Percentiles rank a stretch among this genome's conserved stretches.
These are phyloP conservation scores for Melopsittacus undulatus DNA, from an alignment of 2,797 vertebrate species.

Conservation along the genomic window DNA sequence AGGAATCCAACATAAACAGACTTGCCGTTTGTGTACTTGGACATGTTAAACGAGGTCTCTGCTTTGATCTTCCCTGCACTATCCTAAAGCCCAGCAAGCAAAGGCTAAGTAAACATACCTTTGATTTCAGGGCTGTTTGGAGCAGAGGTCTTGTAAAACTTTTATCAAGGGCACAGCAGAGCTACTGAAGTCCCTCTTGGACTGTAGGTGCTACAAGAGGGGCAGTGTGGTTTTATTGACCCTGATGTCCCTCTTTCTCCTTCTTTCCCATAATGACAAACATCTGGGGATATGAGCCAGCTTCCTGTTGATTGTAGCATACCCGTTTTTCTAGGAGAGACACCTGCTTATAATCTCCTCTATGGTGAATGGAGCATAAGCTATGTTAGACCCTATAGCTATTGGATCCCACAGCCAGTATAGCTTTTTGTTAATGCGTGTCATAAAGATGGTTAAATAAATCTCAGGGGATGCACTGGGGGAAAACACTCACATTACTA, in stretches of 20 bases:
- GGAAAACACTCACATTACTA: neutral
- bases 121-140: conserved; percentile 53
- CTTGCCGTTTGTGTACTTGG: conserved; percentile 63
- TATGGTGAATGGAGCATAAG: neutral
- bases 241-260: neutral
- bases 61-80: conserved; percentile 61
- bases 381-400: neutral
- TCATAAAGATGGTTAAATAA: neutral
- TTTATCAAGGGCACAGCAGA: conserved; percentile 47
- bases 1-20: conserved; percentile 68
- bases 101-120: conserved; percentile 69
- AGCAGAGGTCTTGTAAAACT: conserved; percentile 62
- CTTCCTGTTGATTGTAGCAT: neutral
- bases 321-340: conserved; percentile 12
- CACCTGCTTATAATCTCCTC: conserved; percentile 58
- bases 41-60: conserved; percentile 51
- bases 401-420: neutral
- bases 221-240: conserved; percentile 18
- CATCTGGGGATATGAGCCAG: conserved; percentile 42
- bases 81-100: conserved; percentile 58
- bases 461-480: neutral
- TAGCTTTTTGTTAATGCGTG: neutral
- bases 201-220: conserved; percentile 39
- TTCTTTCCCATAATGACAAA: conserved; percentile 19
- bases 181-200: conserved; percentile 27